Conservation (phyloP, 2,113 vertebrate genomes). For the Orcinus orca region DNA sequence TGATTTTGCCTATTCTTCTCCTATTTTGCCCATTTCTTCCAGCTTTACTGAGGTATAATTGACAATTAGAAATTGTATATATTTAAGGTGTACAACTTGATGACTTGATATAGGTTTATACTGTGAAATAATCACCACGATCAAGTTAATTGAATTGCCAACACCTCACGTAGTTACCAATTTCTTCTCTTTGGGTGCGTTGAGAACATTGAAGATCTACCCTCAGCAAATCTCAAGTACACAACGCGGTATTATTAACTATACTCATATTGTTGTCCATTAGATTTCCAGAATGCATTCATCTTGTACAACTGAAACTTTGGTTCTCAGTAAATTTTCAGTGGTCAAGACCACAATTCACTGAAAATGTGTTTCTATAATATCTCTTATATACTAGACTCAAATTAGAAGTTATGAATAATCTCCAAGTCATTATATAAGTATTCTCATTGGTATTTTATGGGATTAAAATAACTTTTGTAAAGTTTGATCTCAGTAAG, state of each 20-base stretch:
- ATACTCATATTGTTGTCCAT: not conserved
- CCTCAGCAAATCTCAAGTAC: not conserved
- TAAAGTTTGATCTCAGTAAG: not conserved
- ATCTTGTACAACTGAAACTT: not conserved
- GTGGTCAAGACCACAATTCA: not conserved
- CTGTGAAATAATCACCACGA: not conserved
- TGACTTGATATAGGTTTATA: not conserved
- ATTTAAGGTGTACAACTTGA: not conserved
- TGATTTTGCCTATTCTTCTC: not conserved
- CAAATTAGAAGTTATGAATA: not conserved
- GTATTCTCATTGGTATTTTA: not conserved
- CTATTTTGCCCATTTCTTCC: not conserved
- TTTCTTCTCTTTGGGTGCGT: not conserved
- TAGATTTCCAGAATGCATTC: not conserved
- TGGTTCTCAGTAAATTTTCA: not conserved
- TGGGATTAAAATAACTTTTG: not conserved
- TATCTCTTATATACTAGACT: not conserved
- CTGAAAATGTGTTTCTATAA: not conserved
- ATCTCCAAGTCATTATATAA: not conserved
- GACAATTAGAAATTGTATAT: not conserved
- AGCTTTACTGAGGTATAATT: not conserved
- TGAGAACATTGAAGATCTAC: not conserved
- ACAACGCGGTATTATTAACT: not conserved
- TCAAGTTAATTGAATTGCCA: not conserved
- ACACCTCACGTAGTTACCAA: not conserved